Evolutionary conservation across 2,113 vertebrate genomes (phyloP).

Genomic region (Apodemus speciosus): DNA sequence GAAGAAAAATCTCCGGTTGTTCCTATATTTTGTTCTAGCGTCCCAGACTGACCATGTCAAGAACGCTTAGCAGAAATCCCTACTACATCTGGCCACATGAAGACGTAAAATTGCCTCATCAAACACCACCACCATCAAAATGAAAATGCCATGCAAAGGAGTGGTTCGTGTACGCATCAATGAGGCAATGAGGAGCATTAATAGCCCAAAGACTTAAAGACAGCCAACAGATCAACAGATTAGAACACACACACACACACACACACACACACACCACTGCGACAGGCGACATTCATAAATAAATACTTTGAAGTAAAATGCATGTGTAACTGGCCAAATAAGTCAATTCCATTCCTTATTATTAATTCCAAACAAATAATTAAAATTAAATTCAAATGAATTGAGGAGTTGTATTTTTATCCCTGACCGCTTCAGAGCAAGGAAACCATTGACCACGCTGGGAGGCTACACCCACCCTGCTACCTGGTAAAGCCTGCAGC

Average conservation of each 20-base stretch:
- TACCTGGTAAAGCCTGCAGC: rapidly evolving
- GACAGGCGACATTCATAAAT: background rate
- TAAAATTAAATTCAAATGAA: background rate
- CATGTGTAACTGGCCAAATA: background rate
- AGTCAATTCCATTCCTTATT: background rate
- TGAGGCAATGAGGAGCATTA: background rate
- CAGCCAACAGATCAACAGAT: background rate
- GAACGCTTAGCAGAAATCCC: background rate
- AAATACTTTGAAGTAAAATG: background rate
- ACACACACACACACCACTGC: background rate
- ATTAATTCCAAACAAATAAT: background rate
- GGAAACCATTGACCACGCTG: no score
- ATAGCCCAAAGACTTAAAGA: background rate
- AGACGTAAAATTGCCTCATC: background rate
- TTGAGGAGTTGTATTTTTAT: background rate
- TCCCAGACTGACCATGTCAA: background rate
- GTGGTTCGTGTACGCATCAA: background rate
- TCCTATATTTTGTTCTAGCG: background rate
- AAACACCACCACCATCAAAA: background rate
- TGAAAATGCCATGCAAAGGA: background rate
- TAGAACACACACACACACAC: no score
- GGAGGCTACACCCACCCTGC: no score
- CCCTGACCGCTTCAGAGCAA: background rate
- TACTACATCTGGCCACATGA: background rate
- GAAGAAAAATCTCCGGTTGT: background rate